Evolutionary conservation across 2,888 invertebrate genomes (phyloP).

Genomic region (Cecidostiba fungosa): DNA sequence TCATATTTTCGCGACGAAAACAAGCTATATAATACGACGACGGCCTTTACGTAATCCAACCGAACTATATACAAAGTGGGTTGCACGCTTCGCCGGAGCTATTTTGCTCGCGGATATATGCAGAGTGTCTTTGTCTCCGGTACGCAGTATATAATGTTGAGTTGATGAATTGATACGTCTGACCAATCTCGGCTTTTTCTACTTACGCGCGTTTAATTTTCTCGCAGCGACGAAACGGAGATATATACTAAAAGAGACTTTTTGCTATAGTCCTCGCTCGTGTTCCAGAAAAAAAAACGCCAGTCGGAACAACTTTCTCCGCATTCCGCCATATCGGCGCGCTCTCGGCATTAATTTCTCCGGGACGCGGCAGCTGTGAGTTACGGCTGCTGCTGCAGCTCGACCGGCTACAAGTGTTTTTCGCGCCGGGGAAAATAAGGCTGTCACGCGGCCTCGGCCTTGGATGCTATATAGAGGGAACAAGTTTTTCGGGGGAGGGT

Average conservation of each 20-base stretch:
- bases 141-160: no score
- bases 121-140: not conserved
- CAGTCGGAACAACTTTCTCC: not conserved
- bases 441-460: not conserved
- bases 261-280: no score
- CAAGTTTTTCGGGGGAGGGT: not conserved
- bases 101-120: constrained; percentile 68
- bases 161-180: not conserved
- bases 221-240: not conserved
- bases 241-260: not conserved
- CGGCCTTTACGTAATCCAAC: constrained; percentile 67
- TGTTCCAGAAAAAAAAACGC: not conserved
- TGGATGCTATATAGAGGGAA: not conserved
- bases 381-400: not conserved
- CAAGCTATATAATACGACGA: not conserved
- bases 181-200: no score
- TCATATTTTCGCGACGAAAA: not conserved
- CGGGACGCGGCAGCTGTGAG: not conserved
- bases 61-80: constrained; percentile 72
- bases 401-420: constrained; percentile 27
- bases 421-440: not conserved
- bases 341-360: constrained; percentile 24
- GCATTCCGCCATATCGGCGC: constrained; percentile 3
- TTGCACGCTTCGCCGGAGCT: constrained; percentile 74
- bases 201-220: no score